Conservation (phyloP, 2,888 invertebrate species). For the Drosophila mulleri region DNA sequence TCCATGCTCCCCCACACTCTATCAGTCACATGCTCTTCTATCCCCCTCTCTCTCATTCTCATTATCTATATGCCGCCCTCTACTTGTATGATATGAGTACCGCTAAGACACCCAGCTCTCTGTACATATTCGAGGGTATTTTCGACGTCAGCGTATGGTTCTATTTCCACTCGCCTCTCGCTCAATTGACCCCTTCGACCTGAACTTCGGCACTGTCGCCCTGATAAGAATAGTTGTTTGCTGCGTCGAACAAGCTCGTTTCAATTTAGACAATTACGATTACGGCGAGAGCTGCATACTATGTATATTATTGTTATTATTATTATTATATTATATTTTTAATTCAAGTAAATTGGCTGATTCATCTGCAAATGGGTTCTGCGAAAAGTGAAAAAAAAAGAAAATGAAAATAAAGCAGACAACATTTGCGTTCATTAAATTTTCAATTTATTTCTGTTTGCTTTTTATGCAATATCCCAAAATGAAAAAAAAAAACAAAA, state of each 20-base stretch:
- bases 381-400: conserved; percentile 17
- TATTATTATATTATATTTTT: conserved; percentile 60
- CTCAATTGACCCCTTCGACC: conserved; percentile 66
- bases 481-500: not conserved
- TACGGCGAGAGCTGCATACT: conserved; percentile 28
- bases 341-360: conserved; percentile 71
- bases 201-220: conserved; percentile 56
- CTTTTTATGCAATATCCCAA: conserved; percentile 36
- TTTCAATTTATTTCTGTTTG: conserved; percentile 20
- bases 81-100: not conserved
- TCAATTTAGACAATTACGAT: conserved; percentile 77
- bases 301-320: conserved; percentile 20
- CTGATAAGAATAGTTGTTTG: conserved; percentile 45
- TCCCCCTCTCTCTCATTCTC: not conserved
- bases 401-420: not conserved
- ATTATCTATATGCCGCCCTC: not conserved
- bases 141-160: conserved; percentile 51
- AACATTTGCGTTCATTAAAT: conserved; percentile 18
- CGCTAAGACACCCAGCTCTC: not conserved
- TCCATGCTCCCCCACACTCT: not conserved
- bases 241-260: conserved; percentile 41
- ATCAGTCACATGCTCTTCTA: not conserved
- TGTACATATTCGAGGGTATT: conserved; percentile 9
- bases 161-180: conserved; percentile 12
- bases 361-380: conserved; percentile 59